phyloP scores from a whole-genome alignment of 2,113 vertebrate genomes.

The Toxostoma redivivum region DNA sequence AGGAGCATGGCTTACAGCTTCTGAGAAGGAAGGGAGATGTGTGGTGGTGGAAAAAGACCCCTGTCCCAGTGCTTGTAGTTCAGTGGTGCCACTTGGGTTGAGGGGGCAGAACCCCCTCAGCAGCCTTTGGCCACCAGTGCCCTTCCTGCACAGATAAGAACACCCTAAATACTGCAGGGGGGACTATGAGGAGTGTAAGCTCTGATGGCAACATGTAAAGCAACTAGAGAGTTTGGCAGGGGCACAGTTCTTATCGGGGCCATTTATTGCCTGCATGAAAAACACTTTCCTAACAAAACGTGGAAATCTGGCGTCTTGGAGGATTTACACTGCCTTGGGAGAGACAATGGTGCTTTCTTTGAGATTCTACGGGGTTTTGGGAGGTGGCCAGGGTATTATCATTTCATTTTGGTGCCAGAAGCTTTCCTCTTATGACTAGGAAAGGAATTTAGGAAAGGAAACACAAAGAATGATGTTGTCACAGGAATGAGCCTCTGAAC shows the following conservation, averaged over 20 bases:
- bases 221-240: neutral
- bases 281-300: neutral
- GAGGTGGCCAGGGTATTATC: constrained; percentile 16
- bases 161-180: neutral
- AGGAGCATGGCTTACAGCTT: neutral
- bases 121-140: neutral
- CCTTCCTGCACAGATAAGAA: neutral
- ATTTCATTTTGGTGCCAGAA: constrained; percentile 19
- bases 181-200: neutral
- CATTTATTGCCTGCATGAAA: neutral
- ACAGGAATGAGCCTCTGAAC: constrained; percentile 13
- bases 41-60: neutral
- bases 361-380: neutral
- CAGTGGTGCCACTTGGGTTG: neutral
- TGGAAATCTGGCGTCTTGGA: neutral
- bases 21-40: neutral
- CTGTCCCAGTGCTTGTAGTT: too few relatives aligned
- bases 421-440: neutral
- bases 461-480: neutral
- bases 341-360: neutral
- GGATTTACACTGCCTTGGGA: neutral
- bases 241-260: neutral
- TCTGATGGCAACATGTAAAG: neutral
- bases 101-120: neutral
- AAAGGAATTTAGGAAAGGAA: constrained; percentile 11